phyloP scores from a whole-genome alignment of 2,113 vertebrate species.

The Hassar affinis region DNA sequence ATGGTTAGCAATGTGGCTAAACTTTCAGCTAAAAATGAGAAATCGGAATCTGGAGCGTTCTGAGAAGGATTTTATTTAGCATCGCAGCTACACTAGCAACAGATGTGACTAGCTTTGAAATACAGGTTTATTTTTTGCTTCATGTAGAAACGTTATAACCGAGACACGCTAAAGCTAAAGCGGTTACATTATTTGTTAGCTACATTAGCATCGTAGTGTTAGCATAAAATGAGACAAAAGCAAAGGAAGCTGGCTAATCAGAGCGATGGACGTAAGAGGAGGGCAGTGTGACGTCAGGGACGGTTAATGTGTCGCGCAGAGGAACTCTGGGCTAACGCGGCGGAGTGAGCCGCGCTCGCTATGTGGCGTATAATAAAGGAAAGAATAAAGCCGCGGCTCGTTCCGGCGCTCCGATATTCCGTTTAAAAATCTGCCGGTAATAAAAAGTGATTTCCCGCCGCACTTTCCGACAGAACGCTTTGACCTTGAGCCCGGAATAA shows the following conservation, averaged over 20 bases:
- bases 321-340: too few relatives aligned
- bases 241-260: background rate
- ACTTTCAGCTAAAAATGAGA: background rate
- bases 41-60: background rate
- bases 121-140: background rate
- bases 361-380: background rate
- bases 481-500: conserved; percentile 37
- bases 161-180: background rate
- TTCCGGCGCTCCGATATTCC: background rate
- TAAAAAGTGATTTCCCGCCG: conserved; percentile 22
- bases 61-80: background rate
- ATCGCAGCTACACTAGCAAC: too few relatives aligned
- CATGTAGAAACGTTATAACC: background rate
- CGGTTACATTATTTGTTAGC: background rate
- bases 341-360: background rate
- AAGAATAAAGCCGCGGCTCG: background rate
- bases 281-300: background rate
- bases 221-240: background rate
- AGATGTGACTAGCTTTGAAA: background rate
- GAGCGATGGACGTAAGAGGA: too few relatives aligned
- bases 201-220: background rate
- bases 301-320: too few relatives aligned
- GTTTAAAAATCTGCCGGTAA: conserved; percentile 2
- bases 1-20: too few relatives aligned
- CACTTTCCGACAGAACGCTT: conserved; percentile 14